Conservation (phyloP, 2,888 invertebrate species). For the Resseliella maxima region DNA sequence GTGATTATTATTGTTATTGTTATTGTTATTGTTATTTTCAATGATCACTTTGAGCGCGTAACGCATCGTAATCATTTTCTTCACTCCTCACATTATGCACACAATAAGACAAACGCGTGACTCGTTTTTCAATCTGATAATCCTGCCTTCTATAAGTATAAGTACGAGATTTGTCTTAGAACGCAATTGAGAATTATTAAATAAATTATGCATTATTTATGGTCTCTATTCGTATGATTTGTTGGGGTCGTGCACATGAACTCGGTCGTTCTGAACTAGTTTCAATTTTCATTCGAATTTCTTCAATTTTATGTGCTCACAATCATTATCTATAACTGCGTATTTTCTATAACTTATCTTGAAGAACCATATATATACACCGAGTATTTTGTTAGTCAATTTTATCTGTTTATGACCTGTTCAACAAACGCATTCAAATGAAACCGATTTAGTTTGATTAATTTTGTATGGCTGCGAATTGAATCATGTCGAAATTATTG, state of each 20-base stretch:
- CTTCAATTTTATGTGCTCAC: not conserved
- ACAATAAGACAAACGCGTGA: not conserved
- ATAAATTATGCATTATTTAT: conserved; percentile 8
- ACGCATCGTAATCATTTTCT: not conserved
- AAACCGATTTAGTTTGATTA: conserved; percentile 29
- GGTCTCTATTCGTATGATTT: conserved; percentile 1
- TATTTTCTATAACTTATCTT: not conserved
- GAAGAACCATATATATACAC: not conserved
- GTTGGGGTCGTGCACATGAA: conserved; percentile 34
- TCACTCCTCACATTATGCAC: not conserved
- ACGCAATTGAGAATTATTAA: not conserved
- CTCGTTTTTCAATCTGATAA: not conserved
- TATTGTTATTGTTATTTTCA: not conserved
- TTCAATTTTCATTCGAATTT: not conserved
- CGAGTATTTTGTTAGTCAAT: not conserved
- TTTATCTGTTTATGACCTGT: not conserved
- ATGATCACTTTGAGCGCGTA: not conserved
- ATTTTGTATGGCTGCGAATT: conserved; percentile 6
- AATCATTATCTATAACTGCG: too few species aligned
- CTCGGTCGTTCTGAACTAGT: not conserved
- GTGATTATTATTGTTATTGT: too few species aligned
- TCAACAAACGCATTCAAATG: not conserved
- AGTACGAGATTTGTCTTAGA: not conserved
- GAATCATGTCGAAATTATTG: not conserved
- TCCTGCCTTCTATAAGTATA: not conserved